phyloP scores from a whole-genome alignment of 2,113 vertebrate genomes.

The Psilopsiagon aurifrons region DNA sequence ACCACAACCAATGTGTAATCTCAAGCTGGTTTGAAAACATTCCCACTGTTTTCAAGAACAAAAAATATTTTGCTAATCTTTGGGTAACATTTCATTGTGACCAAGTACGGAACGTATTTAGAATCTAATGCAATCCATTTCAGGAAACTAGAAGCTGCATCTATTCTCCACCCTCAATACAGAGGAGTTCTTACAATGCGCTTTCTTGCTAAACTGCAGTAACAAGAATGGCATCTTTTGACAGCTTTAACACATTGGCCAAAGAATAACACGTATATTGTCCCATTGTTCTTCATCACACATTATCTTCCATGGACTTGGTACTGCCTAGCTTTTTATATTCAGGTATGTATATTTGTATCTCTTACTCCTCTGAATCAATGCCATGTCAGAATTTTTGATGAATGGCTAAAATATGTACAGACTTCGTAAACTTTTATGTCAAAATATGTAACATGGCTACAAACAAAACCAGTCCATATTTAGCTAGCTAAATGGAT shows the following conservation, averaged over 20 bases:
- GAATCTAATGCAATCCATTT: background rate
- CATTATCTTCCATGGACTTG: background rate
- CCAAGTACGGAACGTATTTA: background rate
- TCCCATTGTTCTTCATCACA: background rate
- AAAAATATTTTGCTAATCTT: background rate
- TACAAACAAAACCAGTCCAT: background rate
- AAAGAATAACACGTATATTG: background rate
- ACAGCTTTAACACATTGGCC: background rate
- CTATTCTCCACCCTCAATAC: background rate
- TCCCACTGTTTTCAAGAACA: background rate
- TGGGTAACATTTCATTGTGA: background rate
- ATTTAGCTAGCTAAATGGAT: background rate
- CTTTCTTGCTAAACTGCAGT: background rate
- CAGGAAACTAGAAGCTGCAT: background rate
- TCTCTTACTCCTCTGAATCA: background rate
- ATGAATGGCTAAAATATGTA: background rate
- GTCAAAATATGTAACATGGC: background rate
- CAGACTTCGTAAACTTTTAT: background rate
- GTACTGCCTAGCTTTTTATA: background rate
- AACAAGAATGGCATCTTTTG: background rate
- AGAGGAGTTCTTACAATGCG: background rate
- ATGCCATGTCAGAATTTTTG: background rate
- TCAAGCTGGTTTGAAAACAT: background rate
- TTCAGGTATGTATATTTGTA: background rate
- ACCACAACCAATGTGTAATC: background rate